Evolutionary conservation across 2,888 invertebrate genomes (phyloP).

Genomic region (Eubasilissa splendida): DNA sequence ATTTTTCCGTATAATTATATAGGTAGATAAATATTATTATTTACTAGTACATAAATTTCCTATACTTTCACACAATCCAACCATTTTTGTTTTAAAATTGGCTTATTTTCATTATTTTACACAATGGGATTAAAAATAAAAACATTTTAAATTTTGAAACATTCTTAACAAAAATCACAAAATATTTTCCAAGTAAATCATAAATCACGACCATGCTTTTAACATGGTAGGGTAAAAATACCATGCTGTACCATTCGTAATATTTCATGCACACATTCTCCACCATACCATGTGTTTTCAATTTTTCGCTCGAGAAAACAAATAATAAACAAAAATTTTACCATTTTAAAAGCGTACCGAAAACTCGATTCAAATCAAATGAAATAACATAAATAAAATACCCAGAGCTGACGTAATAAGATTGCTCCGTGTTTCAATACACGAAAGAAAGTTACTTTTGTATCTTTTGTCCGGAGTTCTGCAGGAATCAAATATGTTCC

Average conservation of each 20-base stretch:
- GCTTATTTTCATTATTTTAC: too few species aligned
- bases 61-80: too few species aligned
- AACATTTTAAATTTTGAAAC: too few species aligned
- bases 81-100: too few species aligned
- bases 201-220: background rate
- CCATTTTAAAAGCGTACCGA: constrained; percentile 30
- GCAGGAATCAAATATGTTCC: constrained; percentile 34
- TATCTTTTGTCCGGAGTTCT: constrained; percentile 34
- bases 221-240: background rate
- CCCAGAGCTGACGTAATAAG: constrained; percentile 32
- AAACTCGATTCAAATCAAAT: constrained; percentile 17
- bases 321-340: constrained; percentile 31
- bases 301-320: constrained; percentile 36
- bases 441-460: constrained; percentile 35
- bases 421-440: constrained; percentile 33
- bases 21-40: too few species aligned
- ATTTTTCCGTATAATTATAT: too few species aligned
- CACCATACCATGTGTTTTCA: constrained; percentile 16
- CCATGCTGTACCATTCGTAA: constrained; percentile 9
- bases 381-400: constrained; percentile 16
- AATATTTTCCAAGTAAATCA: background rate
- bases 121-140: too few species aligned
- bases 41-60: too few species aligned
- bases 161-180: background rate
- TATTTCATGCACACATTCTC: constrained; percentile 33